Conservation (phyloP, 2,888 invertebrate genomes). For the Chouioia cunea region DNA sequence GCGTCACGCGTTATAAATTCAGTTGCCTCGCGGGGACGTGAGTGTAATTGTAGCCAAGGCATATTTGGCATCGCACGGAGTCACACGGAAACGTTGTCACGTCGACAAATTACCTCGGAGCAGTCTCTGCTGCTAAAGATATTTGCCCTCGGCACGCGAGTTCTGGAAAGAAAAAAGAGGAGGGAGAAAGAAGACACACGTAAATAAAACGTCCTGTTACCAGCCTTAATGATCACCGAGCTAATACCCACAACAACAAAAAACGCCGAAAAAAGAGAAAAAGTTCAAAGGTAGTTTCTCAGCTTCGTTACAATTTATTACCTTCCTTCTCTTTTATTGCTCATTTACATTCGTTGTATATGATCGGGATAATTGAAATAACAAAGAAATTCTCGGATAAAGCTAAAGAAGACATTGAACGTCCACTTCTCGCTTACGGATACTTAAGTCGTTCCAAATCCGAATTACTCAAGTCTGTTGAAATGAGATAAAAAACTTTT, state of each 20-base stretch:
- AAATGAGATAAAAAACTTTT: slow-evolving; percentile 34
- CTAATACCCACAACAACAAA: slow-evolving; percentile 15
- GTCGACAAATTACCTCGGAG: slow-evolving; percentile 45
- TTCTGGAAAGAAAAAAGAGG: slow-evolving; percentile 1
- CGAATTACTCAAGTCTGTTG: slow-evolving; percentile 25
- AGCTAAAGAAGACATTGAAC: too few species aligned
- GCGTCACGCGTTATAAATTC: slow-evolving; percentile 45
- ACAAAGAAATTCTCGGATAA: too few species aligned
- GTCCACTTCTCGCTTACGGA: background rate
- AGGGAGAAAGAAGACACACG: slow-evolving; percentile 10
- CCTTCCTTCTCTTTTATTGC: too few species aligned
- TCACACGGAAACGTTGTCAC: slow-evolving; percentile 47
- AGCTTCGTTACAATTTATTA: too few species aligned
- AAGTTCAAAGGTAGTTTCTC: too few species aligned
- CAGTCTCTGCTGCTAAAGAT: slow-evolving; percentile 36
- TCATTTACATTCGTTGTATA: too few species aligned
- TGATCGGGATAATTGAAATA: too few species aligned
- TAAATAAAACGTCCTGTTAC: slow-evolving; percentile 38
- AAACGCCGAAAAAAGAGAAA: too few species aligned
- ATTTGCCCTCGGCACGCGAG: slow-evolving; percentile 43
- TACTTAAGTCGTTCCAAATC: slow-evolving; percentile 25
- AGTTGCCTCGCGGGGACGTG: slow-evolving; percentile 23
- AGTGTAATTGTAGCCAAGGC: slow-evolving; percentile 41
- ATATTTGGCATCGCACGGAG: slow-evolving; percentile 39
- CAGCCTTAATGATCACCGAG: slow-evolving; percentile 33